Evolutionary conservation across 2,888 invertebrate genomes (phyloP).

Genomic region (Plagodis dolabraria): DNA sequence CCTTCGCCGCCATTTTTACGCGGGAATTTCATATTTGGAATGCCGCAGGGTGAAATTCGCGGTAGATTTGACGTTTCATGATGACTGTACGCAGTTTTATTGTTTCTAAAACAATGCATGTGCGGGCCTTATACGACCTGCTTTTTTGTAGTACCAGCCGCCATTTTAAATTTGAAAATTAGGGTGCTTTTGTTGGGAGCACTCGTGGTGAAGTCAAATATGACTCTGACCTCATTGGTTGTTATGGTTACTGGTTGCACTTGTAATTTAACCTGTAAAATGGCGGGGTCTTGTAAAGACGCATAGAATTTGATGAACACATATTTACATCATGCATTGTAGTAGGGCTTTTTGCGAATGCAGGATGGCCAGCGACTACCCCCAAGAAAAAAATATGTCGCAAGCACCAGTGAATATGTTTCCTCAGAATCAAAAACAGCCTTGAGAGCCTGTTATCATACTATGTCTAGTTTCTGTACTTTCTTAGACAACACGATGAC

Average conservation of each 20-base stretch:
- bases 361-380: too few species aligned
- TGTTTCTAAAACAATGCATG: slow-evolving; percentile 78
- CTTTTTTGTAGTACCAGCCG: slow-evolving; percentile 67
- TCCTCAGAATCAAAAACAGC: too few species aligned
- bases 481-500: too few species aligned
- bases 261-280: slow-evolving; percentile 10
- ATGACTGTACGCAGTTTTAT: slow-evolving; percentile 73
- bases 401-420: too few species aligned
- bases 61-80: slow-evolving; percentile 70
- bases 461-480: too few species aligned
- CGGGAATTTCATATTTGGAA: slow-evolving; percentile 82
- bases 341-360: too few species aligned
- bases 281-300: not conserved
- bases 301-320: too few species aligned
- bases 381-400: too few species aligned
- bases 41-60: slow-evolving; percentile 76
- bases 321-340: too few species aligned
- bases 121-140: slow-evolving; percentile 59
- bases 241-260: slow-evolving; percentile 3
- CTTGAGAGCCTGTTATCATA: too few species aligned
- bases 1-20: slow-evolving; percentile 81
- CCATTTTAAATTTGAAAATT: slow-evolving; percentile 77
- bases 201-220: slow-evolving; percentile 36
- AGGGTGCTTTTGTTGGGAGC: slow-evolving; percentile 59
- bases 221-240: slow-evolving; percentile 48